A percentile compares a stretch with the other conserved stretches of the same genome.
Evolutionary conservation across 2,797 vertebrate genomes (phyloP).

Genomic region (Novumbra hubbsi): DNA sequence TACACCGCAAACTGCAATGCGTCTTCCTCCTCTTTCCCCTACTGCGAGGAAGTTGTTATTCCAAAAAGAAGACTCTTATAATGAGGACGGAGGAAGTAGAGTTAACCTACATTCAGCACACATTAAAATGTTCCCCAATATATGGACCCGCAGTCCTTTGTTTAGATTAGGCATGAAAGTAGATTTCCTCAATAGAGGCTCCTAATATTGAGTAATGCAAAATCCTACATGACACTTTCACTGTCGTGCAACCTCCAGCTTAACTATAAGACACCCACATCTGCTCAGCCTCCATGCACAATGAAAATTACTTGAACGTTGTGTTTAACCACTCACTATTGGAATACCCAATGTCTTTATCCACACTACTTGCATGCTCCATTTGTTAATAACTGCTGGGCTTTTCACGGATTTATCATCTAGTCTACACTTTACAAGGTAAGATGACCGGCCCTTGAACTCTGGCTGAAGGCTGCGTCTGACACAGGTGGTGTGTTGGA

Average conservation of each 20-base stretch:
- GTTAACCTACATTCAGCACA: constrained; percentile 22
- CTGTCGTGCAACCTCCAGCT: neutral
- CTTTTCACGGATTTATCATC: constrained; percentile 47
- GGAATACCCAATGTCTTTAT: constrained; percentile 18
- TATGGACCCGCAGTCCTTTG: neutral
- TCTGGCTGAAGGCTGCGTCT: constrained; percentile 13
- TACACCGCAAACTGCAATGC: constrained; percentile 57
- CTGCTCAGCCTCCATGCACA: neutral
- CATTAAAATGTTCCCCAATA: neutral
- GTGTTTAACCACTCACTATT: neutral
- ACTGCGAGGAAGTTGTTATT: constrained; percentile 25
- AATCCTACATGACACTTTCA: neutral
- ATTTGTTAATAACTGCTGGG: constrained; percentile 42
- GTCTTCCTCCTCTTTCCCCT: constrained; percentile 38
- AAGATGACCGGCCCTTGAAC: constrained; percentile 52
- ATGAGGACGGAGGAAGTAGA: neutral
- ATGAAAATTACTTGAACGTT: neutral
- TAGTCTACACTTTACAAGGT: constrained; percentile 24
- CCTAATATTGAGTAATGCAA: neutral
- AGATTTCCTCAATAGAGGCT: neutral
- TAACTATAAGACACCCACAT: neutral
- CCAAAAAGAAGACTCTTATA: constrained; percentile 29
- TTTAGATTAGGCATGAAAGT: neutral
- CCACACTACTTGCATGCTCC: constrained; percentile 23
- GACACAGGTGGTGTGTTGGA: constrained; percentile 11